Base-by-base conservation (phyloP, 2,113 vertebrate species). In the Mugil cephalus region DNA sequence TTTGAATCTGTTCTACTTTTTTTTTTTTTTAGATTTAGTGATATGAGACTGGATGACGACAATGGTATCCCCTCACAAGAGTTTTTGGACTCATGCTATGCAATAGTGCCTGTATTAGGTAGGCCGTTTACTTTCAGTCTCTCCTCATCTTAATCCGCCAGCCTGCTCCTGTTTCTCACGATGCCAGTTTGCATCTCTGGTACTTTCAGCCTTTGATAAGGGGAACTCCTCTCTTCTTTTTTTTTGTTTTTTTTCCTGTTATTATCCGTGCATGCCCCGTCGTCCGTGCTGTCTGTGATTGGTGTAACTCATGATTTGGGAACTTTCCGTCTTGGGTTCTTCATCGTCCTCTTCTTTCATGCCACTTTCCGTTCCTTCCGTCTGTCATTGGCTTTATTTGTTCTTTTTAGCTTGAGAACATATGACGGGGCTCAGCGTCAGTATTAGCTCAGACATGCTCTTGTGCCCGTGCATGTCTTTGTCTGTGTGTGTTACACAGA, bases 61-160 rank as follows among this genome's bases (percentile, higher is more conserved):
- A 95, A 91, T 77, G 98, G 97, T 90, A 98, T 99, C 92, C 98
- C 98, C 63, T 97, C 98, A 74, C 95, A 95, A 90, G 94, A 95
- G 56, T 99, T 99, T 93, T 94, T 99, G 94, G 96, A 97, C 39
- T 98, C 98, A 0, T 99, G 98, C 94, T 98, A 98, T 78, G 97
- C 97, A 89, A 97, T 99, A 91, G 97, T 99, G 75, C 98, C 98
- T 6, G 96, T 99, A 84, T 93, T 99, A 92, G 98, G 98, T 99
- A 97, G 94, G 95, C 87, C 47, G 42, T 55, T 70, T 72, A 83
- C 53, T 73, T 84, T 82, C 66, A 75, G 64, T 86, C 58, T 81
- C 82, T 85, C 30, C 71, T 72, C 79, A 50, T 87, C 30, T 77
- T 51, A 51, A 35, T 65, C 75, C 69, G 50, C 72, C 12, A 4